Base-by-base conservation (phyloP, 2,888 invertebrate genomes). In the Amblyteles armatorius region DNA sequence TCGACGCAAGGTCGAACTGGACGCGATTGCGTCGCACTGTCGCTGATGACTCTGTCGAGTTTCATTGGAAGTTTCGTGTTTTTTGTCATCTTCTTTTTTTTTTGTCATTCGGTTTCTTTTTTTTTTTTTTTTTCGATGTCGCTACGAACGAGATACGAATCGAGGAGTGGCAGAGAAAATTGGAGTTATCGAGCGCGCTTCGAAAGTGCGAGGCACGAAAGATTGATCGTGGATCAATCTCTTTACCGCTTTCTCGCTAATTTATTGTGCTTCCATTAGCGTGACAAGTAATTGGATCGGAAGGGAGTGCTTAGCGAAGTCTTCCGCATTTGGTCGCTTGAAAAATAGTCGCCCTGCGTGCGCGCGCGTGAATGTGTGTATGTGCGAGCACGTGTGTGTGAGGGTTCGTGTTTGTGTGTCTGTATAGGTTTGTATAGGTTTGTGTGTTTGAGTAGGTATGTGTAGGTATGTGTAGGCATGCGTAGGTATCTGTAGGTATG, bases 271-370 rank as follows among this genome's bases (percentile, higher is more conserved):
- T 26, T 60, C 69, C 81, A 81, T 76, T 69, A 76, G 52, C 74
- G 50, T 50, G 74, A 74, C 68, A 60, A 74, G 74, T 74, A 81
- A 81, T 69, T 76, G 68, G 60, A 81, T 76, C 36, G 50, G 16
- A 1, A 36, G 69, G 60, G 74, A 76, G 60, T 60, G 80, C 22
- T 7, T 29, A 50, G 16, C 69, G 26, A 19, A 33, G 69, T 68
- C 52, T 68, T 57, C 33, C 52, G 19, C 11, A 29, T 65, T 40
- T 55, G 19, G 29, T 65, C 22, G n/a, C 52, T 19, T 55, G 48
- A 26, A 44, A 11, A 44, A 44, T 26, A 11, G 44, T 36, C 52
- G 71, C 36, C 11, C 71, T 50, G 13, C 44, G 13, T 13, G 44
- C 3, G 44, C 44, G 44, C 3, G 7, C 36, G 36, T 36, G 36